A percentile compares a stretch with the other conserved stretches of the same genome.
These are phyloP conservation scores for Linhomoeus sp. DNA, from an alignment of 2,888 invertebrate genomes.

Conservation along the genomic window DNA sequence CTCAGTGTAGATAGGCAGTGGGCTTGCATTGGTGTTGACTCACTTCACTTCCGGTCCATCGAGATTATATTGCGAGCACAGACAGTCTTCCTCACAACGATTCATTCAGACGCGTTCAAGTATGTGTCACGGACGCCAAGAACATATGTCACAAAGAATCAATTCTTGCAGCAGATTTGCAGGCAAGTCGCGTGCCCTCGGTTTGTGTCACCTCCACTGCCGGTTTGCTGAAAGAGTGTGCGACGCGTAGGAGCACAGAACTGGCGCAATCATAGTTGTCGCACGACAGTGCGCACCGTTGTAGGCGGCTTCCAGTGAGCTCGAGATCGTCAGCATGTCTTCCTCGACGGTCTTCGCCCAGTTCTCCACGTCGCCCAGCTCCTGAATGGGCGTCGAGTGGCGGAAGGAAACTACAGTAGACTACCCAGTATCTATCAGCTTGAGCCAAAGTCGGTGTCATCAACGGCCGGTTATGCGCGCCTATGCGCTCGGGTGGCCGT, in stretches of 20 bases:
- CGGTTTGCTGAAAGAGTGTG: neutral
- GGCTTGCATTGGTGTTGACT: too few relatives aligned
- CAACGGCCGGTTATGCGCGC: neutral
- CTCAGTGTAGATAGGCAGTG: too few relatives aligned
- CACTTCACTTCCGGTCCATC: too few relatives aligned
- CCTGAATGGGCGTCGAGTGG: conserved; percentile 47
- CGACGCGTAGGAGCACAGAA: neutral
- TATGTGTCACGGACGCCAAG: too few relatives aligned
- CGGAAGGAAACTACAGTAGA: neutral
- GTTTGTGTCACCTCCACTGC: neutral
- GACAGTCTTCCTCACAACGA: too few relatives aligned
- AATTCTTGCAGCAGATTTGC: too few relatives aligned
- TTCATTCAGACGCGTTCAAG: too few relatives aligned
- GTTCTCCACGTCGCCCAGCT: conserved; percentile 94
- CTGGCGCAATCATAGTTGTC: neutral
- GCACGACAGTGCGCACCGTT: conserved; percentile 39
- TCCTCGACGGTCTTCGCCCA: conserved; percentile 92
- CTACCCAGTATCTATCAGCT: neutral
- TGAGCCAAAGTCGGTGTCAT: too few relatives aligned
- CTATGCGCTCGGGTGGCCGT: conserved; percentile 45
- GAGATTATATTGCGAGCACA: too few relatives aligned
- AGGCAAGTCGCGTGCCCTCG: too few relatives aligned
- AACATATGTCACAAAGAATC: too few relatives aligned
- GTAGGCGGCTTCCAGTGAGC: conserved; percentile 78
- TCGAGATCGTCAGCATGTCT: conserved; percentile 76